Conservation (phyloP, 1,140 invertebrate genomes). For the Riptortus pedestris region DNA sequence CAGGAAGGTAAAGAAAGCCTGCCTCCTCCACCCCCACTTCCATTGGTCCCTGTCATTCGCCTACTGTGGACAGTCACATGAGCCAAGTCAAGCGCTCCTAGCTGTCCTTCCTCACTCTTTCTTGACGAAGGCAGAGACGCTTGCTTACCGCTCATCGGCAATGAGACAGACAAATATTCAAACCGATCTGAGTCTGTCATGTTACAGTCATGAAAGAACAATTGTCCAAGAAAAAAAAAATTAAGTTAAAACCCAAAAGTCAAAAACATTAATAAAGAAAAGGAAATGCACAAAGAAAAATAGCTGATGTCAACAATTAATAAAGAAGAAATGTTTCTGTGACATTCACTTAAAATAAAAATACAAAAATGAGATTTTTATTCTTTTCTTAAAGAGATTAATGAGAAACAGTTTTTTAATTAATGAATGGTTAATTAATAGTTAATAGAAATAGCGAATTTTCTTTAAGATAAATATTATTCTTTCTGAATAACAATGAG, state of each 20-base stretch:
- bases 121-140: not conserved
- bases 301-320: no score
- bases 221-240: conserved; percentile 10
- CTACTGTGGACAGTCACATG: conserved; percentile 7
- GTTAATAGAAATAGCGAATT: no score
- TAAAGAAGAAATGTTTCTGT: no score
- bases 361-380: no score
- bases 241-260: not conserved
- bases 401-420: no score
- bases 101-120: conserved; percentile 6
- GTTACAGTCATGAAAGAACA: not conserved
- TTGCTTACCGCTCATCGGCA: not conserved
- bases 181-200: not conserved
- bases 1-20: not conserved
- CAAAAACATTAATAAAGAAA: not conserved
- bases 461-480: no score
- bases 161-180: conserved; percentile 1
- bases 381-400: no score
- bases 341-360: no score
- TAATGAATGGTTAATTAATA: no score
- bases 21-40: conserved; percentile 3
- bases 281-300: no score
- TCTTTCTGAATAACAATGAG: no score
- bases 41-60: not conserved
- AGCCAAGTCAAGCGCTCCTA: conserved; percentile 21